Evolutionary conservation across 2,113 vertebrate species (phyloP).

Genomic region (Cepphus grylle): DNA sequence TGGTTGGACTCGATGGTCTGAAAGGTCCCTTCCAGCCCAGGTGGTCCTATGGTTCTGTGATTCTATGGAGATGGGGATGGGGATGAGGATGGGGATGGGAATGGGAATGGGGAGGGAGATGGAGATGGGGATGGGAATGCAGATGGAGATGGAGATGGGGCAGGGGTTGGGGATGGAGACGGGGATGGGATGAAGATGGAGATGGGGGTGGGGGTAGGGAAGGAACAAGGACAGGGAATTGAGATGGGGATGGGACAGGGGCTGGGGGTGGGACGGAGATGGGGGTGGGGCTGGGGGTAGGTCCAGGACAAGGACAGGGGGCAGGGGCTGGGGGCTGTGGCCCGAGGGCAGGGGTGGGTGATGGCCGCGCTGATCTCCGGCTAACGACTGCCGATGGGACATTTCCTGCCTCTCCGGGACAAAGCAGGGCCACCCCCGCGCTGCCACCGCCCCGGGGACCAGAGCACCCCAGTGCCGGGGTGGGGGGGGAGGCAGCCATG

Average conservation of each 20-base stretch:
- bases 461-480: too few relatives aligned
- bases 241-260: too few relatives aligned
- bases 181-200: neutral
- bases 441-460: too few relatives aligned
- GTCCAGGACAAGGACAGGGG: too few relatives aligned
- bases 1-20: too few relatives aligned
- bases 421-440: neutral
- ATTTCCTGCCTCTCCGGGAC: neutral
- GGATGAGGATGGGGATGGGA: neutral
- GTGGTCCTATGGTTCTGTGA: too few relatives aligned
- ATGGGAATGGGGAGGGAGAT: neutral
- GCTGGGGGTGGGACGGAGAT: neutral
- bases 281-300: neutral
- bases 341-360: neutral
- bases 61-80: neutral
- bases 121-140: neutral
- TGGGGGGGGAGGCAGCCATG: too few relatives aligned
- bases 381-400: neutral
- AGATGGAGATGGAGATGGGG: neutral
- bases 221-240: too few relatives aligned
- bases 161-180: neutral
- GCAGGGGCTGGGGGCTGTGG: neutral
- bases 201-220: too few relatives aligned
- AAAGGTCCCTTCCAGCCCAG: too few relatives aligned
- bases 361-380: neutral